Evolutionary conservation across 2,797 vertebrate species (phyloP).

Genomic region (Oreonectes daqikongensis): DNA sequence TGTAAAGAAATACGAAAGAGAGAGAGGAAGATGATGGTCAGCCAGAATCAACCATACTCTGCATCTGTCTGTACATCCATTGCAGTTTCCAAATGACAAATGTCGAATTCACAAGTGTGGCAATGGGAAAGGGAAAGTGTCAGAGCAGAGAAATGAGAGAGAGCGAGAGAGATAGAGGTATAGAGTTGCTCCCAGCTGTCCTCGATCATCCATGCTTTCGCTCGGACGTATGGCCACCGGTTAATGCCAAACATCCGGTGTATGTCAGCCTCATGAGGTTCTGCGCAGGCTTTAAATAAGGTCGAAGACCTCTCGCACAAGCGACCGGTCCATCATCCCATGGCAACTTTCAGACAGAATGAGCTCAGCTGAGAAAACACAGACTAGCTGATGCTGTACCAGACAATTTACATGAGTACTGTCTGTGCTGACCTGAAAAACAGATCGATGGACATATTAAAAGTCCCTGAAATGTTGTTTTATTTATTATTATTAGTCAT

Average conservation of each 20-base stretch:
- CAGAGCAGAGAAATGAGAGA: neutral
- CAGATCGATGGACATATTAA: neutral
- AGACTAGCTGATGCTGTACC: slow-evolving; percentile 56
- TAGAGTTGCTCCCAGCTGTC: slow-evolving; percentile 83
- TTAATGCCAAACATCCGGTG: slow-evolving; percentile 76
- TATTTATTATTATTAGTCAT: neutral
- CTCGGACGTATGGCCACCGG: slow-evolving; percentile 70
- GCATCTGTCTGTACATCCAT: slow-evolving; percentile 15
- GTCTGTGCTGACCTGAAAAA: slow-evolving; percentile 1
- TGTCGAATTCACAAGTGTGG: slow-evolving; percentile 11
- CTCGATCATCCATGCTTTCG: slow-evolving; percentile 38
- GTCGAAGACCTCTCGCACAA: slow-evolving; percentile 66
- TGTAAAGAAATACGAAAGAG: too few species aligned
- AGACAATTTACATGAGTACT: slow-evolving; percentile 10
- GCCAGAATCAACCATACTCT: slow-evolving; percentile 2
- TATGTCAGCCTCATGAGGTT: slow-evolving; percentile 70
- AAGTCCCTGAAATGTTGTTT: neutral
- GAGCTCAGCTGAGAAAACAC: slow-evolving; percentile 79
- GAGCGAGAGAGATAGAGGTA: slow-evolving; percentile 55
- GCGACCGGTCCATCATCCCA: slow-evolving; percentile 25
- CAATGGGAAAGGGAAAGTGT: slow-evolving; percentile 14
- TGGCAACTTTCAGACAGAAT: slow-evolving; percentile 24
- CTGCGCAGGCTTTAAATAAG: slow-evolving; percentile 74
- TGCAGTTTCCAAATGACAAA: slow-evolving; percentile 22
- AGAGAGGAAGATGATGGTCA: slow-evolving; percentile 5